Base-by-base conservation (phyloP, 2,888 invertebrate genomes). In the Timema podura region DNA sequence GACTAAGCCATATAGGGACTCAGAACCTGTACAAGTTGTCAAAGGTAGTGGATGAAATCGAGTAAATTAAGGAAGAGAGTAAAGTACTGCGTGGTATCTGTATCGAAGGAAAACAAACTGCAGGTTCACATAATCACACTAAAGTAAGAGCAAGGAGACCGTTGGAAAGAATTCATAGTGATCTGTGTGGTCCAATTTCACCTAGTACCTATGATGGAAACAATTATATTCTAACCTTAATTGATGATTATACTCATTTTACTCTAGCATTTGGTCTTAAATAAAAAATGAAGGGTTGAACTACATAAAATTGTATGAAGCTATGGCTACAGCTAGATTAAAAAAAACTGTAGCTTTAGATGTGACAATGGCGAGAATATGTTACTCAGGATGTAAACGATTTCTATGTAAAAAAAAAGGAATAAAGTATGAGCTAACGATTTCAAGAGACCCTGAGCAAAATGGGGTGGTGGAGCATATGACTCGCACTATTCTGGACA, bases 211-310 rank as follows among this genome's bases (percentile, higher is more conserved):
- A 30, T 61, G 61, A 61, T 61, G 44, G 61, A 5, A 61, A 61
- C 44, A 61, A 61, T 45, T 30, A 61, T 6, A 30, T 61, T 7
- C 5, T 61, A 61, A 61, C 61, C n/a, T 6, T 61, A 9, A 61
- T 61, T 16, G 61, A 61, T 61, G 61, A 61, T 13, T 61, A 61
- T 61, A 61, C 61, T 61, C 61, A 61, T 61, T 61, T 61, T 45
- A 61, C 61, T 61, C 2, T 61, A 10, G 30, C 16, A 61, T 61
- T 61, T 30, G 61, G 61, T 15, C 13, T 61, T 9, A 61, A 30
- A 13, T 16, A 8, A 15, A 61, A 15, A 45, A 16, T 15, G 7
- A 61, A 61, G 61, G 6, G 2, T 15, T n/a, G 30, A 10, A 61
- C 30, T 61, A 61, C 30, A 61, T 61, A 11, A 61, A 61, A 61